Conservation (phyloP, 2,797 vertebrate species). For the Antennarius maculatus region DNA sequence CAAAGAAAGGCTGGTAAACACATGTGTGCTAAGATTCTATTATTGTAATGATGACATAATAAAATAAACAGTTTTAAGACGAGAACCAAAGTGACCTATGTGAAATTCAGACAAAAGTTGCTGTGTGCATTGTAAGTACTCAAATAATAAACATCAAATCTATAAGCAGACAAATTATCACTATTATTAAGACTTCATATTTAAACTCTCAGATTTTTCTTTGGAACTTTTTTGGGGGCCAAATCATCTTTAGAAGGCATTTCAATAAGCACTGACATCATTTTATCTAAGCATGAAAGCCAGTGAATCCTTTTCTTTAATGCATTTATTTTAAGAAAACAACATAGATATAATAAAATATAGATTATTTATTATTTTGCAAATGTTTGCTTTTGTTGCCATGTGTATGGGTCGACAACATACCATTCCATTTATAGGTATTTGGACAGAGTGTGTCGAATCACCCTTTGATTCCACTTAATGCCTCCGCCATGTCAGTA, state of each 20-base stretch:
- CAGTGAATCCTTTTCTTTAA: neutral
- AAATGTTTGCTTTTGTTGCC: slow-evolving; percentile 38
- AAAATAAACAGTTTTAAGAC: neutral
- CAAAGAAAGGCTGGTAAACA: slow-evolving; percentile 3
- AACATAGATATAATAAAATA: too few species aligned
- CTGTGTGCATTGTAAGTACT: neutral
- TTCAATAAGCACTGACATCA: neutral
- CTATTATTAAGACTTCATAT: slow-evolving; percentile 10
- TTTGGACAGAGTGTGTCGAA: slow-evolving; percentile 54
- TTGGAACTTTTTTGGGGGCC: slow-evolving; percentile 20
- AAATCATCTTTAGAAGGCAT: slow-evolving; percentile 12
- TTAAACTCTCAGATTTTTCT: slow-evolving; percentile 9
- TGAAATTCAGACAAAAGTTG: slow-evolving; percentile 2
- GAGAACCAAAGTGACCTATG: neutral
- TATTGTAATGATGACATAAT: neutral
- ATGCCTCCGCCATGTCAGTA: slow-evolving; percentile 70
- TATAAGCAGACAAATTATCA: slow-evolving; percentile 6
- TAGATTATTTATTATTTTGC: neutral
- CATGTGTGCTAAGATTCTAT: neutral
- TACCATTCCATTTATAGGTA: slow-evolving; percentile 39
- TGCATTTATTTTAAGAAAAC: neutral
- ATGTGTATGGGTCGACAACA: slow-evolving; percentile 37
- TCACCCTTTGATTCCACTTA: slow-evolving; percentile 70
- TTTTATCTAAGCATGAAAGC: slow-evolving; percentile 9
- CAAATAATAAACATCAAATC: slow-evolving; percentile 1